Evolutionary conservation across 2,888 invertebrate genomes (phyloP).

Genomic region (Hirtodrosophila confusa): DNA sequence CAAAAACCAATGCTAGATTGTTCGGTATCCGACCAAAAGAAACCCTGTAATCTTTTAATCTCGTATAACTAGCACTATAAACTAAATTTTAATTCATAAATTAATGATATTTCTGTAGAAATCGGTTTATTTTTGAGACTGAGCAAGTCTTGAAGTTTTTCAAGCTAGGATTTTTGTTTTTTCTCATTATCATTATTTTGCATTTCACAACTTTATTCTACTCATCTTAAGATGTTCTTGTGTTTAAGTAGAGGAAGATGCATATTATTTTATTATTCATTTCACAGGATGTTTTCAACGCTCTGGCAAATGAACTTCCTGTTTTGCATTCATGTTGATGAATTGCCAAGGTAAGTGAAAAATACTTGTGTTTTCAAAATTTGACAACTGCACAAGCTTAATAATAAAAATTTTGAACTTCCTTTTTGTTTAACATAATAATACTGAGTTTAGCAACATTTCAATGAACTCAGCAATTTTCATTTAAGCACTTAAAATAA

Average conservation of each 20-base stretch:
- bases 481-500: slow-evolving; percentile 29
- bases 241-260: background rate
- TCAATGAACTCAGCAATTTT: slow-evolving; percentile 34
- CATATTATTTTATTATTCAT: slow-evolving; percentile 30
- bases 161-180: no score
- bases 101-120: no score
- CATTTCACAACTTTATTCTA: no score
- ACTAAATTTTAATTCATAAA: no score
- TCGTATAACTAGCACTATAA: no score
- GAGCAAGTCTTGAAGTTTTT: no score
- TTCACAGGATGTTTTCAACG: slow-evolving; percentile 36
- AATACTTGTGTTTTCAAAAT: slow-evolving; percentile 5
- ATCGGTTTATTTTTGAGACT: no score
- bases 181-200: no score
- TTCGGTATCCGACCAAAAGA: no score
- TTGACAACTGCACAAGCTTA: background rate
- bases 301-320: slow-evolving; percentile 28
- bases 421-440: background rate
- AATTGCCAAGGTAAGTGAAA: slow-evolving; percentile 24
- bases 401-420: slow-evolving; percentile 1
- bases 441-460: slow-evolving; percentile 2
- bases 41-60: no score
- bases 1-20: no score
- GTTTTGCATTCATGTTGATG: slow-evolving; percentile 33
- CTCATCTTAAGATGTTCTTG: background rate